Evolutionary conservation across 2,113 vertebrate genomes (phyloP).

Genomic region (Thryonomys swinderianus): DNA sequence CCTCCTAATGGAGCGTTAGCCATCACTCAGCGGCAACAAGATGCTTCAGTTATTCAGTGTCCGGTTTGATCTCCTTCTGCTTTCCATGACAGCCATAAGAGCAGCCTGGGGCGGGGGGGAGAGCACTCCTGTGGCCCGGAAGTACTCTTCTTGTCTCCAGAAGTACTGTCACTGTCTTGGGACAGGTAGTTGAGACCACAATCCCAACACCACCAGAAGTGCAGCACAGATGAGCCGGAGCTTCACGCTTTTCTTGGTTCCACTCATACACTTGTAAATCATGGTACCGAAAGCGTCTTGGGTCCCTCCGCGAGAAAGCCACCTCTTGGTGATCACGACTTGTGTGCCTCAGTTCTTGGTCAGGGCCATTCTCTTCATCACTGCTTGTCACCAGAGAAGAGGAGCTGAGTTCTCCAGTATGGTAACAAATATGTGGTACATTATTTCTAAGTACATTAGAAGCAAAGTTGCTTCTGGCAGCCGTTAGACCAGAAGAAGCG

Average conservation of each 20-base stretch:
- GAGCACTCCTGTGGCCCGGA: too few relatives aligned
- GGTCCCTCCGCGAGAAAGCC: neutral
- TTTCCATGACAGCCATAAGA: neutral
- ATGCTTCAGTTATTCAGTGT: constrained; percentile 28
- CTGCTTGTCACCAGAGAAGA: neutral
- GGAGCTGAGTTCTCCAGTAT: neutral
- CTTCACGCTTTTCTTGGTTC: neutral
- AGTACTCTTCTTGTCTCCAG: too few relatives aligned
- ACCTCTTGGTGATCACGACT: neutral
- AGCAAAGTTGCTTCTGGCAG: neutral
- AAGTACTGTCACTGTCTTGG: neutral
- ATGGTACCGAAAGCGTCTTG: neutral
- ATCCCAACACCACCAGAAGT: neutral
- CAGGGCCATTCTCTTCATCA: neutral
- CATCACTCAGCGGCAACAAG: neutral
- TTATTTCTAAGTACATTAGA: neutral
- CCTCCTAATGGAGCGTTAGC: neutral
- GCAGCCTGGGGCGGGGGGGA: too few relatives aligned
- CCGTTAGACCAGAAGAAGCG: neutral
- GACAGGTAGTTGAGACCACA: neutral
- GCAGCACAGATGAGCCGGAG: neutral
- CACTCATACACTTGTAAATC: neutral
- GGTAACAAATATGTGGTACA: neutral
- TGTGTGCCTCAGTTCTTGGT: rapidly evolving
- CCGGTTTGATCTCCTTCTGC: neutral